A percentile compares a stretch with the other conserved stretches of the same genome.
Evolutionary conservation across 2,797 vertebrate species (phyloP).

Genomic region (Pempheris klunzingeri): DNA sequence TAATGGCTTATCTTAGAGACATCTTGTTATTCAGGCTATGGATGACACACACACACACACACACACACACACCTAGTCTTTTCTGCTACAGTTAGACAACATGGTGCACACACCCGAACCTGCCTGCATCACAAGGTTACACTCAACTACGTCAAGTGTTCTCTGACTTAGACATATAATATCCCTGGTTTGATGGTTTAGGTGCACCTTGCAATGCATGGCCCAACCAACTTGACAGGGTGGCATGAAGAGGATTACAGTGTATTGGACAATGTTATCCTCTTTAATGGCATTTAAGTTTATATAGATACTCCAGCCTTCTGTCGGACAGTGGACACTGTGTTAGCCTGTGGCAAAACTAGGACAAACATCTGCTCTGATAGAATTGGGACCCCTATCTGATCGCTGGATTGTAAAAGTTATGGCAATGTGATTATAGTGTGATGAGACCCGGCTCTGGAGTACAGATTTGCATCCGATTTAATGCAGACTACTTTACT

Average conservation of each 20-base stretch:
- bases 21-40: neutral
- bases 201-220: conserved; percentile 9
- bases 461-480: conserved; percentile 20
- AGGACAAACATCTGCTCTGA: conserved; percentile 61
- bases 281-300: conserved; percentile 55
- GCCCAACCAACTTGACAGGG: conserved; percentile 22
- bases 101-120: neutral
- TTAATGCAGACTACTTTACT: conserved; percentile 9
- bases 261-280: conserved; percentile 50
- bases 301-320: conserved; percentile 44
- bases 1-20: neutral
- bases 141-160: neutral
- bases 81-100: neutral
- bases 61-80: neutral
- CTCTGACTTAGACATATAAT: neutral
- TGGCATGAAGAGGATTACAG: conserved; percentile 41
- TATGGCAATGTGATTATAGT: conserved; percentile 32
- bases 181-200: conserved; percentile 1
- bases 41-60: neutral
- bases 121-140: neutral
- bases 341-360: conserved; percentile 50
- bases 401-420: conserved; percentile 47
- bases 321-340: conserved; percentile 24
- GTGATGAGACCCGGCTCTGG: conserved; percentile 26
- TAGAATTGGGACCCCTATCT: conserved; percentile 41